Evolutionary conservation across 2,113 vertebrate genomes (phyloP), one percentile per base, ranked within the genome.

Genomic region (Mungos mungo): DNA sequence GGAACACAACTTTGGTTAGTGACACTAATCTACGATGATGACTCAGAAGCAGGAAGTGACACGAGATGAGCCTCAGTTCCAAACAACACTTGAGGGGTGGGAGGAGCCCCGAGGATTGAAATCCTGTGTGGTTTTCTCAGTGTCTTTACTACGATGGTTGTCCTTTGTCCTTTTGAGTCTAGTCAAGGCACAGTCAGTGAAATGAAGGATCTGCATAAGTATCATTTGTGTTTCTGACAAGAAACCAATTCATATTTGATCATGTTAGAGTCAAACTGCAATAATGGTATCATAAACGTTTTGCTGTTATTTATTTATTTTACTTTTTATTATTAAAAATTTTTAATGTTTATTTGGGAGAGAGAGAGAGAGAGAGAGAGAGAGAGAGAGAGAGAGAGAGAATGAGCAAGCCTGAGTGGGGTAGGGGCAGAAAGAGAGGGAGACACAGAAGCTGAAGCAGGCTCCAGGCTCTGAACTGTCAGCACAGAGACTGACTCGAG

Each of bases 11-110:
- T 35, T 19, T 3, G 45, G 79, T 71, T 29, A 76, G 47, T 10
- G 69, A 88, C 3, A 63, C 14, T 92, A 35, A 72, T 72, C 50
- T 57, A 2, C 31, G 60, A 29, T 65, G 77, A 71, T 79, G 87
- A 76, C 77, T 97, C 60, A 33, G 72, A 89, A 74, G 33, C 66
- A 94, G 85, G 81, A 96, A 92, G 69, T 85, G 50, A 91, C 69
- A 29, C 0, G 79, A 16, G 45, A 63, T 0, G 16, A 66, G 11
- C 25, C 13, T 84, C 88, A 35, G 81, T 54, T 52, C 81, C 23
- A 66, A 76, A 52, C 35, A 93, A 41, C 45, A 29, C 45, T 79
- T 66, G 21, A 72, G 29, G 38, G 45, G 35, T 68, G 13, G 11
- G 29, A 90, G 52, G 7, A 41, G 19, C 38, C 50, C 23, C 31